These are phyloP conservation scores for Sapayoa aenigma DNA, from an alignment of 2,113 vertebrate genomes.

Conservation along the genomic window DNA sequence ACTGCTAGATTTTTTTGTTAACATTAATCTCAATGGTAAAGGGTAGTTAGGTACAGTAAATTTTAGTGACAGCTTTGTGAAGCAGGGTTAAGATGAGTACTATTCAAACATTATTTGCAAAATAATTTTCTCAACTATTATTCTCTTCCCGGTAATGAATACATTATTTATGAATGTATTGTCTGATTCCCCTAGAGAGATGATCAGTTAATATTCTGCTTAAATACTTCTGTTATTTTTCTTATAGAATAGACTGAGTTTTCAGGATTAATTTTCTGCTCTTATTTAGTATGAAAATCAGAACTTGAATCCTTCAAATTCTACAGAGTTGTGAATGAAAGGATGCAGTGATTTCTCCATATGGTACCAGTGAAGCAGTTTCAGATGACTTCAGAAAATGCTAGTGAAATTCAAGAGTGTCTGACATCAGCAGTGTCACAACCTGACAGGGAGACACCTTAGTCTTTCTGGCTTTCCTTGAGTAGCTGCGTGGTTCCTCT, in stretches of 20 bases:
- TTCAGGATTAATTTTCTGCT: not conserved
- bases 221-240: not conserved
- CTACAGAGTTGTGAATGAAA: not conserved
- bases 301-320: not conserved
- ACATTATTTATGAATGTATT: not conserved
- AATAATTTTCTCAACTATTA: not conserved
- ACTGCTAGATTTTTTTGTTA: conserved; percentile 1
- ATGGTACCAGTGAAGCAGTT: not conserved
- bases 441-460: not conserved
- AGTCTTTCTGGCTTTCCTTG: not conserved
- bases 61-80: not conserved
- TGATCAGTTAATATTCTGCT: not conserved
- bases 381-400: not conserved
- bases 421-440: not conserved
- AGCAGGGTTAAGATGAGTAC: not conserved
- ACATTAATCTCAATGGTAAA: not conserved
- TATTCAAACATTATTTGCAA: not conserved
- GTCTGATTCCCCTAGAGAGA: not conserved
- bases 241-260: not conserved
- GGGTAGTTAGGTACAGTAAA: not conserved
- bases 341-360: fast-evolving
- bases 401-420: not conserved
- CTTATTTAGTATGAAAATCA: not conserved
- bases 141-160: not conserved
- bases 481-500: not conserved